Evolutionary conservation across 2,113 vertebrate species (phyloP).

Genomic region (Dolichallabes microphthalmus): DNA sequence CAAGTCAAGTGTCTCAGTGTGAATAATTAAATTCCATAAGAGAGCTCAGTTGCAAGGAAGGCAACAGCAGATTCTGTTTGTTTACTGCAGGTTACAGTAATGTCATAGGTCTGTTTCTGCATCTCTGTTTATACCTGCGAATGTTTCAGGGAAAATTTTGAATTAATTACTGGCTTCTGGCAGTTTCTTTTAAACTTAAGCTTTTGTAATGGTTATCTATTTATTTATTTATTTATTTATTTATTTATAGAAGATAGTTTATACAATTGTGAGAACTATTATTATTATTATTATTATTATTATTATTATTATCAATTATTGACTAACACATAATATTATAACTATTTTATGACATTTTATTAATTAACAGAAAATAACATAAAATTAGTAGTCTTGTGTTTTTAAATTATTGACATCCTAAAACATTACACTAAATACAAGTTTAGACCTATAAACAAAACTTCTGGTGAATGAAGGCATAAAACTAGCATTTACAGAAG

Average conservation of each 20-base stretch:
- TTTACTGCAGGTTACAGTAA: background rate
- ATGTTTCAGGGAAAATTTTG: background rate
- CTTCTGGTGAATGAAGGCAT: no score
- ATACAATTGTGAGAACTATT: background rate
- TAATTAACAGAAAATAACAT: no score
- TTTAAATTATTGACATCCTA: no score
- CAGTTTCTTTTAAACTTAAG: background rate
- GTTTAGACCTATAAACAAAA: no score
- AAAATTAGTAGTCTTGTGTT: no score
- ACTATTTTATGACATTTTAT: background rate
- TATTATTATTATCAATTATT: no score
- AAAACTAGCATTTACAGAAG: no score
- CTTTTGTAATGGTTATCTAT: background rate
- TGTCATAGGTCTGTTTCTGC: background rate
- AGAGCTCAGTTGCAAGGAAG: background rate
- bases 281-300: no score
- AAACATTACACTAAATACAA: no score
- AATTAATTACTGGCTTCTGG: slow-evolving; percentile 14
- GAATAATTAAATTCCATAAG: slow-evolving; percentile 2
- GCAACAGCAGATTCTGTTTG: slow-evolving; percentile 4
- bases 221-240: background rate
- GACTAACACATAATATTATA: no score
- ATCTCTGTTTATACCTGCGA: slow-evolving; percentile 13
- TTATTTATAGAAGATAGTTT: background rate
- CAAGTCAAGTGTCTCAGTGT: background rate